Conservation (phyloP, 2,797 vertebrate genomes). For the Mormyrops boulengeri region DNA sequence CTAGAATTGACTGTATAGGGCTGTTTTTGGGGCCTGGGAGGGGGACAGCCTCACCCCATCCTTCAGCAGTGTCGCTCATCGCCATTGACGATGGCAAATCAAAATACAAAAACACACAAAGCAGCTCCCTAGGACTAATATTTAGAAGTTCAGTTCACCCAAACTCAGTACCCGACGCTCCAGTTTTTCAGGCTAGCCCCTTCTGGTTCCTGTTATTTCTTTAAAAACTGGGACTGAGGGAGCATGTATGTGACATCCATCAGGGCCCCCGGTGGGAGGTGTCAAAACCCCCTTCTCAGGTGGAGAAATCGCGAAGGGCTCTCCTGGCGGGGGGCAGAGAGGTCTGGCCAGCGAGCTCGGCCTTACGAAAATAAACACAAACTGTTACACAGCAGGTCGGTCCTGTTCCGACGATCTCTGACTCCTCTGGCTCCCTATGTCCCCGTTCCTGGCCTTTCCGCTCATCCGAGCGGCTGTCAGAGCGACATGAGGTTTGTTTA, state of each 20-base stretch:
- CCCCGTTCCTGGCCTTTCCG: not conserved
- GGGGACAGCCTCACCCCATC: not conserved
- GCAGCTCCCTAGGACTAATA: conserved; percentile 28
- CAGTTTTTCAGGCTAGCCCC: conserved; percentile 22
- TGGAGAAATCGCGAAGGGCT: not conserved
- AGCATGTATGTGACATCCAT: conserved; percentile 33
- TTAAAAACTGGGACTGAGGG: conserved; percentile 21
- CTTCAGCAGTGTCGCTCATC: conserved; percentile 17
- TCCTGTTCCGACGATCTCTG: not conserved
- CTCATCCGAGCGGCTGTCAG: not conserved
- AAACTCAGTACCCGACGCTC: conserved; percentile 26
- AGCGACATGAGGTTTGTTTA: not conserved
- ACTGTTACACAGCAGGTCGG: not conserved
- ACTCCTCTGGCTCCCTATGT: not conserved
- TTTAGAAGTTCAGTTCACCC: conserved; percentile 32
- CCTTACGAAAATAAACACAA: not conserved
- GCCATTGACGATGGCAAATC: conserved; percentile 19
- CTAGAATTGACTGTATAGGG: not conserved
- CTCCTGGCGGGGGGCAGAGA: not conserved
- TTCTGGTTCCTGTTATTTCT: conserved; percentile 14
- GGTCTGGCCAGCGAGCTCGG: not conserved
- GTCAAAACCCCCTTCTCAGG: not conserved
- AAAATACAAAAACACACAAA: conserved; percentile 24
- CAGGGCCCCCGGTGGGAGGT: conserved; percentile 21
- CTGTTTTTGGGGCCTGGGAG: not conserved